These are phyloP conservation scores for Plectus sambesii DNA, from an alignment of 1,140 invertebrate species.

Conservation along the genomic window DNA sequence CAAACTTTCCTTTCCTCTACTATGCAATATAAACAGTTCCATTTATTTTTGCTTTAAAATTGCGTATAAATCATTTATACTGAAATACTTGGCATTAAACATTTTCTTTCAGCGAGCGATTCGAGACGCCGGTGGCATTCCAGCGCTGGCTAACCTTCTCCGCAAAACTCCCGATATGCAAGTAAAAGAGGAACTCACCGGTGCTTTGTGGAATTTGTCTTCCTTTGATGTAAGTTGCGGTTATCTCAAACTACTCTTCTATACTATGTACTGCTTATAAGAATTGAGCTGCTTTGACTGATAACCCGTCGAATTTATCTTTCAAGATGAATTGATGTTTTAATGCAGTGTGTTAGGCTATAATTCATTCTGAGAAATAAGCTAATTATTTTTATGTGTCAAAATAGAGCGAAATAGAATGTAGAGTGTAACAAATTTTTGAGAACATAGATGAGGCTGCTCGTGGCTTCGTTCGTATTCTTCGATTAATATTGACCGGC, in stretches of 20 bases:
- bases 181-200: conserved; percentile 89
- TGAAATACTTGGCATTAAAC: conserved; percentile 10
- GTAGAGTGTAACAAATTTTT: too few relatives aligned
- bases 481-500: not conserved
- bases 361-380: too few relatives aligned
- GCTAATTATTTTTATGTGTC: too few relatives aligned
- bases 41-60: conserved; percentile 13
- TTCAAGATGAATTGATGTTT: too few relatives aligned
- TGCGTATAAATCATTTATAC: not conserved
- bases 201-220: conserved; percentile 97
- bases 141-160: conserved; percentile 75
- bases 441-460: too few relatives aligned
- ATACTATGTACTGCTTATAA: conserved; percentile 3
- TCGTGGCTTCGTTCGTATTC: too few relatives aligned
- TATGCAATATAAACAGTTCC: too few relatives aligned
- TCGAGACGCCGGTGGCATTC: conserved; percentile 80
- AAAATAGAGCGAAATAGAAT: too few relatives aligned
- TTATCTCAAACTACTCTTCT: not conserved
- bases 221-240: conserved; percentile 67
- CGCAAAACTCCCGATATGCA: conserved; percentile 78
- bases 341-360: too few relatives aligned
- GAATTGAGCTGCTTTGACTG: not conserved
- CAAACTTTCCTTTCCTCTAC: too few relatives aligned
- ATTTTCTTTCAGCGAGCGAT: conserved; percentile 61
- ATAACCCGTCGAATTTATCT: not conserved